Evolutionary conservation across 2,888 invertebrate species (phyloP), one percentile per base, ranked within the genome.

Genomic region (Drosophila putrida): DNA sequence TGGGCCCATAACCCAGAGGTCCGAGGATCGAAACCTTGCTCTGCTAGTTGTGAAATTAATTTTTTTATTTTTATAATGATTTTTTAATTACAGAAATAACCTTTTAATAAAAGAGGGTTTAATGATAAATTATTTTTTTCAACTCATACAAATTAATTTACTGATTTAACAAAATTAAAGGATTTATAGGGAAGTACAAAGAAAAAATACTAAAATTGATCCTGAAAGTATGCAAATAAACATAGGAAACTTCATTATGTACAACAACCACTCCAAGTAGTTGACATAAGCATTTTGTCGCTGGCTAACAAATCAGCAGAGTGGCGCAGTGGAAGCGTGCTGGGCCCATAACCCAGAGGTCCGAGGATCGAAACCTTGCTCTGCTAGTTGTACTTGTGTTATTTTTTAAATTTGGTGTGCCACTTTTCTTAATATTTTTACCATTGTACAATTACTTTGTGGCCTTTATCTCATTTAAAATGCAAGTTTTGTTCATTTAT

Each of bases 271-370:
- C 20, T 20, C 20, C 3, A 20, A 20, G 9, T 9, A 11, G 28
- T 25, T 43, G 25, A 63, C 2, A 33, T 35, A 13, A 0, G 47
- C 51, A 47, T 53, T 72, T 75, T 51, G 64, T 13, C 63, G 41
- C 4, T 0, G 0, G 0, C 0, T 0, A 1, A 1, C 1, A 61
- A 51, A 51, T 1, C 41, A 69, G 76, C 82, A 79, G 79, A 82
- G 85, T 76, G 76, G 79, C 76, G 79, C 79, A 78, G 79, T 66
- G 79, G 76, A 78, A 76, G 76, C 79, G 76, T 78, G 76, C 76
- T 76, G 76, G 76, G 76, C 76, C 76, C 76, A 78, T 76, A 76
- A 76, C 76, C 76, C 76, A 76, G 79, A 76, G 79, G 79, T 76
- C 79, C 76, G 76, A 78, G 79, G 75, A 78, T 78, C 76, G 76